phyloP scores from a whole-genome alignment of 1,140 invertebrate species.

The Aphis gossypii region DNA sequence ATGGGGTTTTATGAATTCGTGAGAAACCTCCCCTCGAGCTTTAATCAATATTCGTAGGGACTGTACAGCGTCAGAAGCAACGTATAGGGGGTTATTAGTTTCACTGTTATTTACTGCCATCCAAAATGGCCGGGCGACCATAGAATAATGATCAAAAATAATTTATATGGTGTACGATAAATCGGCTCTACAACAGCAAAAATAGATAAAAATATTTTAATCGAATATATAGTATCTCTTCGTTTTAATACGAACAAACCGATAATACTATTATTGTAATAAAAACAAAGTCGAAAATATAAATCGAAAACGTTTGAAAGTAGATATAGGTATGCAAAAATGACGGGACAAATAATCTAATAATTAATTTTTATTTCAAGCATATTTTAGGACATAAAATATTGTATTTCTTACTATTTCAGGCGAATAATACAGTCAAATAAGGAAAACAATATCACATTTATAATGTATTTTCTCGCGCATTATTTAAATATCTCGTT shows the following conservation, averaged over 20 bases:
- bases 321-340: not conserved
- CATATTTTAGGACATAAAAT: not conserved
- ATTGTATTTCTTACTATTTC: not conserved
- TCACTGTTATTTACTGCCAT: conserved; percentile 18
- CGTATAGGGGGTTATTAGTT: conserved; percentile 1
- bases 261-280: not conserved
- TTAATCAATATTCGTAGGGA: conserved; percentile 43
- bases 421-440: not conserved
- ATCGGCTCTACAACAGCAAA: not conserved
- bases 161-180: not conserved
- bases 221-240: not conserved
- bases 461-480: not conserved
- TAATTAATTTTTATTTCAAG: not conserved
- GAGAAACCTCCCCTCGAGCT: conserved; percentile 44
- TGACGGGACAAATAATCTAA: not conserved
- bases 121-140: conserved; percentile 36
- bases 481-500: not conserved
- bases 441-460: not conserved
- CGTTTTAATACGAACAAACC: not conserved
- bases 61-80: not conserved
- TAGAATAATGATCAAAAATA: not conserved
- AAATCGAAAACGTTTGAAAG: not conserved
- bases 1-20: conserved; percentile 14
- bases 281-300: not conserved
- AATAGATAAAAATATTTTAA: not conserved